phyloP scores from a whole-genome alignment of 1,140 invertebrate species.

The Ceratina calcarata region DNA sequence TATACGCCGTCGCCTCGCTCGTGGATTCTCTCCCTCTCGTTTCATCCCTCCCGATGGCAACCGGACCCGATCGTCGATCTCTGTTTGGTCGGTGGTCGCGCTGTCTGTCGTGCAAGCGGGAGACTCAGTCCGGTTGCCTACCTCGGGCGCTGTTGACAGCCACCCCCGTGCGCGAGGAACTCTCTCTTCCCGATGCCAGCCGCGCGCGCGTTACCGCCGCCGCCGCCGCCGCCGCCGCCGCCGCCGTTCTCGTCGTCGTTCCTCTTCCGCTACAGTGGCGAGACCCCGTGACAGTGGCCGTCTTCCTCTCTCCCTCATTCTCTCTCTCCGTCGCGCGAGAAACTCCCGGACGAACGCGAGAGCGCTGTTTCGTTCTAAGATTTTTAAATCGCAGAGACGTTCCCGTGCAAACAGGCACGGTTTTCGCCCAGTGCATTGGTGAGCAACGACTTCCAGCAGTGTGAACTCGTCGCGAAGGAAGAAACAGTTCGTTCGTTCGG shows the following conservation, averaged over 20 bases:
- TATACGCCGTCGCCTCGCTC: background rate
- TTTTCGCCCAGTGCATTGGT: background rate
- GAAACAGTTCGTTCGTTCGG: slow-evolving; percentile 26
- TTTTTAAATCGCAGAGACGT: background rate
- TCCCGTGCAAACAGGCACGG: background rate
- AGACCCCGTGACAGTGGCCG: slow-evolving; percentile 28
- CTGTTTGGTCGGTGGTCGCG: slow-evolving; percentile 32
- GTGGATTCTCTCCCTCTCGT: background rate
- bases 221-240: too few species aligned
- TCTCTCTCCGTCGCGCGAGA: background rate
- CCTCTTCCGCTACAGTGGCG: background rate
- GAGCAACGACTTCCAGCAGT: background rate
- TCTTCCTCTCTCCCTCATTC: background rate
- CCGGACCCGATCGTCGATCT: slow-evolving; percentile 4
- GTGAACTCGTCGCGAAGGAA: background rate
- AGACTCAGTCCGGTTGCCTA: slow-evolving; percentile 69
- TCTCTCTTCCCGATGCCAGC: slow-evolving; percentile 11
- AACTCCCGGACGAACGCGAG: background rate
- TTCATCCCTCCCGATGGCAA: background rate
- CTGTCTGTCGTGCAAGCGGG: slow-evolving; percentile 43
- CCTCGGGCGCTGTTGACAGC: slow-evolving; percentile 64
- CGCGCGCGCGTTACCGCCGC: background rate
- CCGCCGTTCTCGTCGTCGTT: too few species aligned
- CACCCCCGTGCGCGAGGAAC: slow-evolving; percentile 37
- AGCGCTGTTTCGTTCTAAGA: background rate